Base-by-base conservation (phyloP, 2,888 invertebrate genomes). In the Cabera pusaria region DNA sequence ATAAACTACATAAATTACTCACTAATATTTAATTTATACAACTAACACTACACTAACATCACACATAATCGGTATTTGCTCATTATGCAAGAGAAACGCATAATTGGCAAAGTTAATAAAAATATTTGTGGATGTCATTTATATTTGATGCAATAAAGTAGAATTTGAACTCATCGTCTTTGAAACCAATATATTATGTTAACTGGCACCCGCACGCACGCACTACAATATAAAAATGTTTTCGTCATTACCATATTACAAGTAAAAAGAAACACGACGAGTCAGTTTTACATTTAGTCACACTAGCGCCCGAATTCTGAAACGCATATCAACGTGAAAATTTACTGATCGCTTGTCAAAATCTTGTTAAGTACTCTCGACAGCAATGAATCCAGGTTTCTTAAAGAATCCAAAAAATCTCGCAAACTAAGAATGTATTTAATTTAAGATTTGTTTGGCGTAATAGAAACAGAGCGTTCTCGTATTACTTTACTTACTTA, bases 91-190 rank as follows among this genome's bases (percentile, higher is more conserved):
- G 47, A 64, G 62, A 72, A 75, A 68, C 57, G 84, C 87, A 87
- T 86, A 86, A 87, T 87, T 87, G 88, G 88, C 86, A 86, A 82
- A 70, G 64, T 47, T 40, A 39, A 51, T 37, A 3, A 56, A 39
- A 67, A 60, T 57, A 69, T 58, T 67, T 72, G 69, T 85, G 84
- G 88, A 72, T 85, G 86, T 87, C 88, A 88, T 88, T 87, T 87
- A 86, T 75, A 48, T 48, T 48, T 72, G 55, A 60, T 51, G 53
- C 33, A 6, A 14, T 7, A 16, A 12, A 3, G 21, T 41, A 40
- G 40, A 19, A 9, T 9, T 4, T 11, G 17, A 18, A 37, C 9
- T 28, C 22, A 29, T 16, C 8, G 22, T 21, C 16, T 25, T 19
- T 28, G 1, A 24, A 23, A 31, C 7, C n/a, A 14, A 17, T 6